phyloP scores from a whole-genome alignment of 2,797 vertebrate species.

The Halcyon badia region DNA sequence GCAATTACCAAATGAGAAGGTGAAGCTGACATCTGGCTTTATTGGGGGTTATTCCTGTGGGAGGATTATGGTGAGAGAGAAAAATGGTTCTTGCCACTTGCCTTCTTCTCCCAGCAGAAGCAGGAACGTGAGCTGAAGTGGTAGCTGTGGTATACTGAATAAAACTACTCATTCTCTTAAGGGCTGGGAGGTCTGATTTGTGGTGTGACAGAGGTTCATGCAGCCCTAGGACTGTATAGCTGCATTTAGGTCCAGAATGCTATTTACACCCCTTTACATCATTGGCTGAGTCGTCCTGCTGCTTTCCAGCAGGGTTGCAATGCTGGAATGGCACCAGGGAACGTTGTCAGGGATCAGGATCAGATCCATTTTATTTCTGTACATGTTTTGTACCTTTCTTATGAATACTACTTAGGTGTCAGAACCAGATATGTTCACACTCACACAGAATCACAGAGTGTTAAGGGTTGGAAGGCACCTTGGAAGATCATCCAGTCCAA shows the following conservation, averaged over 20 bases:
- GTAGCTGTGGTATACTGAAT: not conserved
- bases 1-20: not conserved
- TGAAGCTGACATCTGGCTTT: not conserved
- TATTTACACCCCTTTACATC: accelerated
- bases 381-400: not conserved
- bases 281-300: not conserved
- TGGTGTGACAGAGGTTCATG: accelerated
- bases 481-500: no score
- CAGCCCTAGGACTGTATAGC: not conserved
- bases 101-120: not conserved
- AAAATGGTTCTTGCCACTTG: not conserved
- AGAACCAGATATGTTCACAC: not conserved
- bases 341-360: not conserved
- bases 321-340: not conserved
- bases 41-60: not conserved
- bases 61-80: not conserved
- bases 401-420: not conserved
- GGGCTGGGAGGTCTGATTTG: not conserved
- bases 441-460: no score
- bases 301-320: not conserved
- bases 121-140: not conserved
- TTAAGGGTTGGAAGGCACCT: no score
- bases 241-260: not conserved
- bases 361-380: not conserved
- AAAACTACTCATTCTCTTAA: not conserved